phyloP scores from a whole-genome alignment of 2,113 vertebrate species.

The Microtus oregoni region DNA sequence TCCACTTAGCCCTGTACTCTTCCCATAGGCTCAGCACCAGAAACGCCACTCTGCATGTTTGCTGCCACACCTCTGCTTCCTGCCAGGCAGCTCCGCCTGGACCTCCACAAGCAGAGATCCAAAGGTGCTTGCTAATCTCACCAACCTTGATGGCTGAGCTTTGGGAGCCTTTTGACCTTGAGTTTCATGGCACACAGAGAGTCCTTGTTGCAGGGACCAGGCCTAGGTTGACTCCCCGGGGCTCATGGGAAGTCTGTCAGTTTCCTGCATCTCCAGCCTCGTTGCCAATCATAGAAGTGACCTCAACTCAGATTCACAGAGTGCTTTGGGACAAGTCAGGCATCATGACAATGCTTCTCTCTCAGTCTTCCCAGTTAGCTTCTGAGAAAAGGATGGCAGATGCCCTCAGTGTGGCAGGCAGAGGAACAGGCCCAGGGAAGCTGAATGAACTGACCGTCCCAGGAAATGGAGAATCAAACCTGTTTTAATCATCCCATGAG shows the following conservation, averaged over 20 bases:
- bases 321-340: neutral
- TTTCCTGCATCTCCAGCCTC: neutral
- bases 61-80: fast-evolving
- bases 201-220: neutral
- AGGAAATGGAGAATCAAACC: neutral
- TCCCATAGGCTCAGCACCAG: neutral
- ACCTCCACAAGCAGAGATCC: neutral
- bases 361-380: neutral
- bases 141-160: neutral
- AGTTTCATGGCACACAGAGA: neutral
- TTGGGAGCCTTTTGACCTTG: neutral
- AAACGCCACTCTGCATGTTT: fast-evolving
- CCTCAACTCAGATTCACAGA: neutral
- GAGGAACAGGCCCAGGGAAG: neutral
- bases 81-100: fast-evolving
- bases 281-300: neutral
- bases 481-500: neutral
- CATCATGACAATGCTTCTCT: too few relatives aligned
- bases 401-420: neutral
- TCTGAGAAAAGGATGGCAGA: neutral
- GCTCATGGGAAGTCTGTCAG: neutral
- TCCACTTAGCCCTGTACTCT: neutral
- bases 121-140: too few relatives aligned
- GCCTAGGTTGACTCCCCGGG: neutral
- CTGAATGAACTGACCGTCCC: neutral